A percentile compares a stretch with the other conserved stretches of the same genome.
Evolutionary conservation across 2,888 invertebrate genomes (phyloP).

Genomic region (Hofmannophila pseudospretella): DNA sequence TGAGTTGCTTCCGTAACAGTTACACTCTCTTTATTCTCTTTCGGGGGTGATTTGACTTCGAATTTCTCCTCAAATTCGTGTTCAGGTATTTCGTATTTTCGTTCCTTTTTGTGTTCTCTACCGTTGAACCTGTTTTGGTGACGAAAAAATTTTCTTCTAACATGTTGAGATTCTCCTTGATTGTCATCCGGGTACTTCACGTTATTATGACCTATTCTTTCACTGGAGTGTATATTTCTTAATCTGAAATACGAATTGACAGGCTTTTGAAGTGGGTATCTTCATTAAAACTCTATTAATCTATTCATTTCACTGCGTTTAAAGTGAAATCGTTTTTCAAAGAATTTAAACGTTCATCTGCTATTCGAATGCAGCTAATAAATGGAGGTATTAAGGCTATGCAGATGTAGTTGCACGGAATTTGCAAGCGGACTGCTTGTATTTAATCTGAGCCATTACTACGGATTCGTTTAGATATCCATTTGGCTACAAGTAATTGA

Average conservation of each 20-base stretch:
- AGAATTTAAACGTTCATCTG: conserved; percentile 12
- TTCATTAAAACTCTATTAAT: neutral
- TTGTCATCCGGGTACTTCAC: conserved; percentile 33
- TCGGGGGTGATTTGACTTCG: conserved; percentile 71
- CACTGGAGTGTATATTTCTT: conserved; percentile 58
- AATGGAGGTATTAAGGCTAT: conserved; percentile 24
- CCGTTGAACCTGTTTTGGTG: conserved; percentile 53
- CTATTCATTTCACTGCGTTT: neutral
- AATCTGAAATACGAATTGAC: conserved; percentile 36
- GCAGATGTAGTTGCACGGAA: conserved; percentile 28
- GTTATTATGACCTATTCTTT: conserved; percentile 39
- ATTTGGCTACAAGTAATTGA: too few species aligned
- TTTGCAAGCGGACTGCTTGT: conserved; percentile 13
- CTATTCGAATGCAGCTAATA: conserved; percentile 31
- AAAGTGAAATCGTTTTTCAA: neutral
- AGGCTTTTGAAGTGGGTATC: neutral
- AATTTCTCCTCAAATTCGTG: conserved; percentile 80
- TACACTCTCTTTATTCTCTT: conserved; percentile 32
- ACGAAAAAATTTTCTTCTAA: conserved; percentile 61
- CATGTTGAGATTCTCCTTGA: conserved; percentile 29
- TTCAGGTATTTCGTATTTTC: conserved; percentile 66
- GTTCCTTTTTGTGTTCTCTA: conserved; percentile 33
- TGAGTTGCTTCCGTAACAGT: conserved; percentile 27
- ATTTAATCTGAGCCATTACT: conserved; percentile 13
- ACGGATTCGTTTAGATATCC: too few species aligned